Evolutionary conservation across 2,113 vertebrate genomes (phyloP), one percentile per base, ranked within the genome.

Genomic region (Triplophysa tibetana): DNA sequence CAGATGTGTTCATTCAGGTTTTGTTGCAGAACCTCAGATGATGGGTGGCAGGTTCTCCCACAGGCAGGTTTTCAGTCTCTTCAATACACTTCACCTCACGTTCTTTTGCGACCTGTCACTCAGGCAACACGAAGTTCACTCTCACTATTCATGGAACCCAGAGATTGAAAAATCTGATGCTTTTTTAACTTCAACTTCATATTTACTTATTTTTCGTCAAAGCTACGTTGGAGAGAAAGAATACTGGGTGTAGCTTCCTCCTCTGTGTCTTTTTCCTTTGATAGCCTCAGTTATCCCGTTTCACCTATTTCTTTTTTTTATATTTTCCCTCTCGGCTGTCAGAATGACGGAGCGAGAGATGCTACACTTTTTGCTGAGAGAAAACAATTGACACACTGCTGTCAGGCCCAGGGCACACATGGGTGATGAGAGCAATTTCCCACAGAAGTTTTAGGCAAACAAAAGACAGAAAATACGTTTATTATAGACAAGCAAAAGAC

Each of bases 341-440:
- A 84, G 52, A 43, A 45, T 72, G 72, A 76, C 62, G 58, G 52
- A 73, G n/a, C 50, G 17, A 62, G 61, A 67, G 61, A 67, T 77
- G 65, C 62, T 66, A 73, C 62, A 58, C 54, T 65, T 29, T 52
- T 62, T 77, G 73, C 56, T 43, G 56, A 38, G 67, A 74, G 45
- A 79, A 82, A 80, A 56, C 84, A 56, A 33, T 72, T 79, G 67
- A 81, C 63, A 77, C 65, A 63, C 72, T 62, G 54, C 70, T 76
- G 70, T 79, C 66, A 82, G 77, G 61, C 66, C 23, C 43, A 65
- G 58, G 65, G 79, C 52, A 63, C 63, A 54, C 45, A 24, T 29
- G 68, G 63, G 52, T 75, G 76, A 82, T 62, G 48, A 29, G 66
- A 58, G 72, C 41, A 70, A 70, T 77, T 80, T 80, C 67, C 62